phyloP scores from a whole-genome alignment of 2,113 vertebrate genomes.

The Agelaius tricolor region DNA sequence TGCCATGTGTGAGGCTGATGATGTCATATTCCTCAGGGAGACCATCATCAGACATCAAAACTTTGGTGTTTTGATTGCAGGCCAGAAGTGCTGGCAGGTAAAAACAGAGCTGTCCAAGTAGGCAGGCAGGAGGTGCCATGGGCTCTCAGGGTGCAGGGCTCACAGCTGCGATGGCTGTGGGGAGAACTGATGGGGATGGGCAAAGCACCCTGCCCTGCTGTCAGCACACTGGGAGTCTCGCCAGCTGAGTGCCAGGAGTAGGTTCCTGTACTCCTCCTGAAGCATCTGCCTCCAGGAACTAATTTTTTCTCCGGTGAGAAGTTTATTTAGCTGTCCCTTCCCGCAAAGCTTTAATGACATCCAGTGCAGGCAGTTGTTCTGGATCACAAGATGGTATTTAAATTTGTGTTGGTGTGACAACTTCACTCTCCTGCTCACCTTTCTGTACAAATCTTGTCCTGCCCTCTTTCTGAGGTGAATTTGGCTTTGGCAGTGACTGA shows the following conservation, averaged over 20 bases:
- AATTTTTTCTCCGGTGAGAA: neutral
- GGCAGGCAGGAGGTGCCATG: rapidly evolving
- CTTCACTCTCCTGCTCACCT: neutral
- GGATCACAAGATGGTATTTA: neutral
- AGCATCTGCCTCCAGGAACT: neutral
- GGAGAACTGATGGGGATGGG: neutral
- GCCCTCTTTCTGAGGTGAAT: neutral
- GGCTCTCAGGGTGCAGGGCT: neutral
- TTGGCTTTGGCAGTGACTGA: neutral
- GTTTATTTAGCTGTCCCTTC: neutral
- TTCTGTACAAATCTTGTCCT: neutral
- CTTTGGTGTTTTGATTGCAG: neutral
- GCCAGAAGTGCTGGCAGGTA: neutral
- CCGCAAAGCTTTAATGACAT: neutral
- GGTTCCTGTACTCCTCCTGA: neutral
- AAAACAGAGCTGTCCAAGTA: neutral
- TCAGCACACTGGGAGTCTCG: neutral
- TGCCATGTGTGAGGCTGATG: rapidly evolving
- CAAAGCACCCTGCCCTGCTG: neutral
- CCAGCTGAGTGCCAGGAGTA: neutral
- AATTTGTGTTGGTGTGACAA: neutral
- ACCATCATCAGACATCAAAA: rapidly evolving
- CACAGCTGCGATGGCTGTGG: neutral
- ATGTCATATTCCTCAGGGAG: neutral
- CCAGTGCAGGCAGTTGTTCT: neutral